A percentile compares a stretch with the other conserved stretches of the same genome.
Evolutionary conservation across 1,140 invertebrate species (phyloP).

Genomic region (Thalassaphorura encarpata): DNA sequence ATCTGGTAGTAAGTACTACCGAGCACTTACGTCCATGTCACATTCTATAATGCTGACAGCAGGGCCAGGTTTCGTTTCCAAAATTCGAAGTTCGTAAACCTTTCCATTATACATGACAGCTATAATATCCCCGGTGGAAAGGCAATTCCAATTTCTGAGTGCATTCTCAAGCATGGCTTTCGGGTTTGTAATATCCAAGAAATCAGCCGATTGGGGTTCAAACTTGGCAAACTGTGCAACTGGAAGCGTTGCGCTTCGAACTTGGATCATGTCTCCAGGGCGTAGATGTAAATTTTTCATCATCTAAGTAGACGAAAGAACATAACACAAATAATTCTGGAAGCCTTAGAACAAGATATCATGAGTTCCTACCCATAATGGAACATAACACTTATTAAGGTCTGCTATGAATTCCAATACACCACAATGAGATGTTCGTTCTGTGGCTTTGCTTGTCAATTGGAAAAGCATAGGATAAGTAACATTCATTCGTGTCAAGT

Average conservation of each 20-base stretch:
- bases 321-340: neutral
- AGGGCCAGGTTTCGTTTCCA: conserved; percentile 48
- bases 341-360: neutral
- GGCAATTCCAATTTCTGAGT: conserved; percentile 55
- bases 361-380: conserved; percentile 4
- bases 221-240: conserved; percentile 56
- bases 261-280: conserved; percentile 49
- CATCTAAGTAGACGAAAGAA: conserved; percentile 48
- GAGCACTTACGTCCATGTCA: conserved; percentile 44
- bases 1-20: neutral
- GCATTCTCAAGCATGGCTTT: conserved; percentile 52
- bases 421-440: conserved; percentile 86
- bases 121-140: conserved; percentile 53
- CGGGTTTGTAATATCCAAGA: conserved; percentile 56
- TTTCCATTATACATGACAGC: conserved; percentile 53
- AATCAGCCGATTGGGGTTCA: conserved; percentile 53
- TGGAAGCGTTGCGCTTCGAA: conserved; percentile 50
- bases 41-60: conserved; percentile 42
- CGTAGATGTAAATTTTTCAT: conserved; percentile 51
- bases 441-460: conserved; percentile 74
- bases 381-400: conserved; percentile 60
- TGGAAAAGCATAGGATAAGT: conserved; percentile 99
- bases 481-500: conserved; percentile 84
- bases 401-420: conserved; percentile 98
- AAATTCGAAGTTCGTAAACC: conserved; percentile 50